Evolutionary conservation across 2,888 invertebrate genomes (phyloP), one percentile per base, ranked within the genome.

Genomic region (Nycteola revayana): DNA sequence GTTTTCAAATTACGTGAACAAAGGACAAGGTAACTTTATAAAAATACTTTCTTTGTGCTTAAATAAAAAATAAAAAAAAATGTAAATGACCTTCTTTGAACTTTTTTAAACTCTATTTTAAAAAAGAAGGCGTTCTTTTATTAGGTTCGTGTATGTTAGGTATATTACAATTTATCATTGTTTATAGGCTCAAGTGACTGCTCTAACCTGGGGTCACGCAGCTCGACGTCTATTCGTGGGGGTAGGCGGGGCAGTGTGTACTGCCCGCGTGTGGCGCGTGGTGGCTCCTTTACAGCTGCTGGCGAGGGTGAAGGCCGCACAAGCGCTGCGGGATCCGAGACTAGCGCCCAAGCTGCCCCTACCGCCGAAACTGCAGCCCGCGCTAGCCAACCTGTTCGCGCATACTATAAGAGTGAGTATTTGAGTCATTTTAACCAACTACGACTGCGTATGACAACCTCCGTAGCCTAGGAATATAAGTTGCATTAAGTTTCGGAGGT

Each of bases 181-280:
- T 27, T 3, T 1, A 1, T 1, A 95, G 95, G 92, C 94, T 50
- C 93, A 94, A 3, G 95, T 98, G 32, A 95, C 97, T 29, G 97
- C 98, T 1, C 88, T 99, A 66, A 98, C 98, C 5, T 99, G 99
- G 99, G 99, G 98, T 14, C 98, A 99, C 90, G 98, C 98, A 75
- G 99, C 98, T 74, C 95, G 96, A 56, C 91, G 99, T 14, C 90
- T 99, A 52, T 98, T 99, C 79, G 93, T 99, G 32, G 74, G 77
- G 36, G 84, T 75, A 42, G 98, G 98, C 7, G 95, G 95, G 27
- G 94, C 94, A 64, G 93, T 96, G 61, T 97, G 97, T 80, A 96
- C 97, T 45, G 98, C 98, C 25, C 96, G 98, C 92, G 95, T 99
- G 32, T 96, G 96, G 63, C 90, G 96, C 46, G 92, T 95, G 35